Conservation (phyloP, 2,113 vertebrate genomes). For the Myotis davidii region DNA sequence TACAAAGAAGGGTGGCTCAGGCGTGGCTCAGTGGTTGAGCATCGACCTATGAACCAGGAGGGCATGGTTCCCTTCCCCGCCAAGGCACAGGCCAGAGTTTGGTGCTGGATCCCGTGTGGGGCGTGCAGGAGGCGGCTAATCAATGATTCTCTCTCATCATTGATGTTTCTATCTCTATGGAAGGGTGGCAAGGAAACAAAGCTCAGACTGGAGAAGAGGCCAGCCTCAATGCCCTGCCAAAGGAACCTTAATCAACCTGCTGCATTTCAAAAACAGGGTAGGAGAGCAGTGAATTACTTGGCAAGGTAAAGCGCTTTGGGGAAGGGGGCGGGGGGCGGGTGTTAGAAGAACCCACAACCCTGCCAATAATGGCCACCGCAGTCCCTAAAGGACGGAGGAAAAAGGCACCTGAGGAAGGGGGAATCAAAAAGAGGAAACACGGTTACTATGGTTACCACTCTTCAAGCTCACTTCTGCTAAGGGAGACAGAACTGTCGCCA, state of each 20-base stretch:
- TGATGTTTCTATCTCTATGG: no score
- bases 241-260: not conserved
- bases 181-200: not conserved
- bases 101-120: no score
- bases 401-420: not conserved
- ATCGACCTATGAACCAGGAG: no score
- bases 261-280: not conserved
- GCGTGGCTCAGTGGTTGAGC: no score
- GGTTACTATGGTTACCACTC: constrained; percentile 44
- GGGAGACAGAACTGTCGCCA: not conserved
- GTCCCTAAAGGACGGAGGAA: not conserved
- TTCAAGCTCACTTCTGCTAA: not conserved
- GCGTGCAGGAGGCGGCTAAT: no score
- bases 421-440: not conserved
- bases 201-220: not conserved
- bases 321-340: fast-evolving
- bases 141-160: no score
- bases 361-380: not conserved
- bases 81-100: no score
- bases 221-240: not conserved
- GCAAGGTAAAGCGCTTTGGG: not conserved
- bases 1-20: not conserved
- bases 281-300: not conserved
- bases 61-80: no score
- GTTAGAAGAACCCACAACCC: not conserved